phyloP scores from a whole-genome alignment of 2,888 invertebrate species.

The Clitarchus hookeri region DNA sequence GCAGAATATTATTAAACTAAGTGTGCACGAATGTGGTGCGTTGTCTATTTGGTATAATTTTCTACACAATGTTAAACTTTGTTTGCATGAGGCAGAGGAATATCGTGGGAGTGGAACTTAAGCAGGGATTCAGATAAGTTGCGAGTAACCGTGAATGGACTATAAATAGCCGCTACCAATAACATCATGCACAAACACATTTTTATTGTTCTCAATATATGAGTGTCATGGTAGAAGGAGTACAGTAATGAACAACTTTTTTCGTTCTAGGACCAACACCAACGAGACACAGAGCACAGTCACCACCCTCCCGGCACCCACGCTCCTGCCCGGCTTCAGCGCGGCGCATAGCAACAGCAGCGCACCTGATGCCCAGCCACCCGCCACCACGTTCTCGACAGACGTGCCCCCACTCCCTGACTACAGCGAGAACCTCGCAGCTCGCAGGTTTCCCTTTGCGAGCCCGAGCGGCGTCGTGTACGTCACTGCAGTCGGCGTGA shows the following conservation, averaged over 20 bases:
- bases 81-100: no score
- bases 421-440: conserved; percentile 55
- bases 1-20: no score
- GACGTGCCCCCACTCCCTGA: conserved; percentile 27
- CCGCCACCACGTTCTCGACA: background rate
- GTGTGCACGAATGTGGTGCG: no score
- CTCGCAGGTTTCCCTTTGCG: conserved; percentile 54
- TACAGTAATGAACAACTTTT: background rate
- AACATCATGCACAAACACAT: no score
- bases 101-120: no score
- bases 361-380: background rate
- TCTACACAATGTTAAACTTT: no score
- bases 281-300: conserved; percentile 23
- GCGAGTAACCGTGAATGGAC: no score
- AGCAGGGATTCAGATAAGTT: no score
- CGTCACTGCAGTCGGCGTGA: conserved; percentile 50
- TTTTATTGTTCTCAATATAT: no score
- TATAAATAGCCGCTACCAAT: no score
- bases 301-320: conserved; percentile 31
- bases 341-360: conserved; percentile 21
- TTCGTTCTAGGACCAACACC: background rate
- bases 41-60: no score
- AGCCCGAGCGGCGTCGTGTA: conserved; percentile 58
- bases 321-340: conserved; percentile 28
- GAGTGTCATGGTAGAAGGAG: no score